These are phyloP conservation scores for Eumerus sabulonum DNA, from an alignment of 2,888 invertebrate genomes.

Conservation along the genomic window DNA sequence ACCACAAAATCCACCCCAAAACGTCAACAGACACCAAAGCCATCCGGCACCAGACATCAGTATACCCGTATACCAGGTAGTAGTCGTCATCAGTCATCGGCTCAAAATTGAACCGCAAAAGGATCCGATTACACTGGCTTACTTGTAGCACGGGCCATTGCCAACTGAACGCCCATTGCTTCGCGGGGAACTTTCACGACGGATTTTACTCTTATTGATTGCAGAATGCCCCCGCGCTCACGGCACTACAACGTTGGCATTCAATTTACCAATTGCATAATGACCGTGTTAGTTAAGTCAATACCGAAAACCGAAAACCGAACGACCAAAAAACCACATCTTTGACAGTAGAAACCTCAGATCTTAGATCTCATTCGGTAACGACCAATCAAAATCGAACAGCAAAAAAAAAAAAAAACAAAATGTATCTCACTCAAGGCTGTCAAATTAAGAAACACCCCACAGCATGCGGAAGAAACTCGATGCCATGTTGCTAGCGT, in stretches of 20 bases:
- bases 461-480: slow-evolving; percentile 65
- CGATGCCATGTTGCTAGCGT: slow-evolving; percentile 40
- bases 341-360: too few species aligned
- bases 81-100: too few species aligned
- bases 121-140: too few species aligned
- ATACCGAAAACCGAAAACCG: background rate
- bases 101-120: too few species aligned
- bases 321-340: background rate
- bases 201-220: slow-evolving; percentile 19
- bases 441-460: slow-evolving; percentile 68
- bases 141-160: too few species aligned
- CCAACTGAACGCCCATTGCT: too few species aligned
- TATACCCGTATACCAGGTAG: too few species aligned
- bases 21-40: too few species aligned
- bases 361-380: too few species aligned
- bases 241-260: slow-evolving; percentile 45
- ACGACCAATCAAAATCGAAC: slow-evolving; percentile 9
- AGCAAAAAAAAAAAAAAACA: background rate
- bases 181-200: too few species aligned
- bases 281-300: slow-evolving; percentile 16
- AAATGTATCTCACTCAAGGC: slow-evolving; percentile 65
- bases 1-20: too few species aligned
- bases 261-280: slow-evolving; percentile 60
- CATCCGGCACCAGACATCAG: too few species aligned
- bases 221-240: slow-evolving; percentile 20